Evolutionary conservation across 2,888 invertebrate species (phyloP), one percentile per base, ranked within the genome.

Genomic region (Cistogaster globosa): DNA sequence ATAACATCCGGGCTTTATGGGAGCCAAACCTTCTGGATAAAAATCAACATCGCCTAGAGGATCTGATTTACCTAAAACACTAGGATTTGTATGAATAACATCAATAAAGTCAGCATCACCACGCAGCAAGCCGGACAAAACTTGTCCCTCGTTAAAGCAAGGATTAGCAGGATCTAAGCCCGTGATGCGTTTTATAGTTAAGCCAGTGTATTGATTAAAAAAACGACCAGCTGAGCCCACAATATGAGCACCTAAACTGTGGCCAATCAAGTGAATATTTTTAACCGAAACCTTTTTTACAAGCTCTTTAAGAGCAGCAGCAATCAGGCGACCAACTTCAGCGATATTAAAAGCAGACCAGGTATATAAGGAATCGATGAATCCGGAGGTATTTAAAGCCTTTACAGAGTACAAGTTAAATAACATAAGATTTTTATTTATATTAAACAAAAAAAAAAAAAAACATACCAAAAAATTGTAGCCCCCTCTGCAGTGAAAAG

Each of bases 291-390:
- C 88, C 11, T 80, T 62, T 5, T 87, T 67, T 8, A 78, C 63
- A 69, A 91, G 75, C 26, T 87, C 80, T 5, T 87, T 72, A 32
- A 91, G 53, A 2, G 88, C 89, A 68, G 79, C 20, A 7, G 88
- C 90, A 32, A 91, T 67, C 55, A 76, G 83, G 16, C 77, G 62
- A 4, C 91, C 91, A 67, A 91, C 88, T 57, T 86, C 87, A 75
- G 91, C 91, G 9, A 91, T 91, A 79, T 92, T 92, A 14, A 90
- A 87, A 4, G 92, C 91, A 0, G 92, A 91, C 92, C 92, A 92
- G 1, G 90, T 88, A 83, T 92, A 92, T 4, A 92, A 87, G 4
- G 91, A 91, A 58, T 91, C 90, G 53, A 92, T 89, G 22, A 87
- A 91, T 8, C 87, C 87, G 14, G 90, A 90, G 3, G 89, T 89